These are phyloP conservation scores for Lithobates sylvaticus DNA, from an alignment of 2,797 vertebrate genomes.

Conservation along the genomic window DNA sequence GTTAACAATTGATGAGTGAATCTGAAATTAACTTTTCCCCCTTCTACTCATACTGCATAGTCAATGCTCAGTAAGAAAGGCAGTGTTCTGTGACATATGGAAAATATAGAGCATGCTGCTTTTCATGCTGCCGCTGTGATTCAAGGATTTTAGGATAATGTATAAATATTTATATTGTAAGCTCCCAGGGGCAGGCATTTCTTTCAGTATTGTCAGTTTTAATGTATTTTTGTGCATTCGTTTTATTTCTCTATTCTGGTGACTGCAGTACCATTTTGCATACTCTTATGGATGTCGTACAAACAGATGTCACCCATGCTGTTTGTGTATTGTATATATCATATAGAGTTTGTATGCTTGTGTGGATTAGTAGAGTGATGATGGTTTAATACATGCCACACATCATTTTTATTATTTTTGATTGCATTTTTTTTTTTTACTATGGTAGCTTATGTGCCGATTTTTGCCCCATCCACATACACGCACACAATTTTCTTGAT, in stretches of 20 bases:
- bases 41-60: neutral
- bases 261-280: slow-evolving; percentile 17
- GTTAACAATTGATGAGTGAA: neutral
- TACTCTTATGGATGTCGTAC: slow-evolving; percentile 20
- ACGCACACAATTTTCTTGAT: too few relatives aligned
- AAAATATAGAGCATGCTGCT: slow-evolving; percentile 51
- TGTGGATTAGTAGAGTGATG: slow-evolving; percentile 56
- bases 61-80: slow-evolving; percentile 22
- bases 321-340: slow-evolving; percentile 24
- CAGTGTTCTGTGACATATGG: slow-evolving; percentile 51
- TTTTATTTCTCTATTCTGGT: slow-evolving; percentile 43
- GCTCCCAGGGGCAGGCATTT: slow-evolving; percentile 52
- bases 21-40: neutral
- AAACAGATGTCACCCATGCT: slow-evolving; percentile 27
- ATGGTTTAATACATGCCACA: neutral
- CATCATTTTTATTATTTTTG: too few relatives aligned
- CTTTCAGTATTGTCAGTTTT: slow-evolving; percentile 47
- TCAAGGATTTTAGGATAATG: slow-evolving; percentile 47
- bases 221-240: slow-evolving; percentile 34
- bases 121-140: slow-evolving; percentile 54
- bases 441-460: too few relatives aligned
- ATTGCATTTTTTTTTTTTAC: too few relatives aligned
- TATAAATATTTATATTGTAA: slow-evolving; percentile 61
- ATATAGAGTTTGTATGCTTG: neutral
- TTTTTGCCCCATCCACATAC: too few relatives aligned